Conservation (phyloP, 2,888 invertebrate genomes). For the Nomada lathburiana region DNA sequence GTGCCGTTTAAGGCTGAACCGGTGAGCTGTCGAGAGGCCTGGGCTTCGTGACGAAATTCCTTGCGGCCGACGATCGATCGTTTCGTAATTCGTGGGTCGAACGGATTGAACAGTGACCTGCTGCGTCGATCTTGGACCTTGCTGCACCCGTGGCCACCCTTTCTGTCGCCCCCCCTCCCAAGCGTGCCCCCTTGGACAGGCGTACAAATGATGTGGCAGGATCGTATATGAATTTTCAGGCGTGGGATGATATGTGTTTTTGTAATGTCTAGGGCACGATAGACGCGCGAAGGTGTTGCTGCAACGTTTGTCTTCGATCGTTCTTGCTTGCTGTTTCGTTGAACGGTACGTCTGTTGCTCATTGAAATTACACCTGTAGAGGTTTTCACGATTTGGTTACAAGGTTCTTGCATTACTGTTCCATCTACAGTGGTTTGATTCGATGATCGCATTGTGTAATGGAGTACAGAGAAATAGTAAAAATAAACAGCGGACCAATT, state of each 20-base stretch:
- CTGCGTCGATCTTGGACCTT: background rate
- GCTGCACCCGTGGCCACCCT: background rate
- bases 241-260: too few relatives aligned
- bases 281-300: too few relatives aligned
- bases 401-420: background rate
- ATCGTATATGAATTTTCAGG: too few relatives aligned
- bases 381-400: background rate
- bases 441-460: too few relatives aligned
- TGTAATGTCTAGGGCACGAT: too few relatives aligned
- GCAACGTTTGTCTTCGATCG: too few relatives aligned
- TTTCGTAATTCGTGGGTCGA: slow-evolving; percentile 47
- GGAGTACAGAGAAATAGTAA: too few relatives aligned
- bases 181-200: too few relatives aligned
- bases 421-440: too few relatives aligned
- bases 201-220: too few relatives aligned
- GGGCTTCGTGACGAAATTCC: slow-evolving; percentile 60
- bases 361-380: background rate
- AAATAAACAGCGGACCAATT: background rate
- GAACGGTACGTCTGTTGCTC: too few relatives aligned
- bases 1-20: slow-evolving; percentile 45
- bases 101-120: slow-evolving; percentile 38
- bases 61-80: slow-evolving; percentile 33
- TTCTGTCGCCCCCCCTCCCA: background rate
- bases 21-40: slow-evolving; percentile 32
- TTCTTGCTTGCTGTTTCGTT: too few relatives aligned